Base-by-base conservation (phyloP, 1,140 invertebrate genomes). In the Hylaeus anthracinus region DNA sequence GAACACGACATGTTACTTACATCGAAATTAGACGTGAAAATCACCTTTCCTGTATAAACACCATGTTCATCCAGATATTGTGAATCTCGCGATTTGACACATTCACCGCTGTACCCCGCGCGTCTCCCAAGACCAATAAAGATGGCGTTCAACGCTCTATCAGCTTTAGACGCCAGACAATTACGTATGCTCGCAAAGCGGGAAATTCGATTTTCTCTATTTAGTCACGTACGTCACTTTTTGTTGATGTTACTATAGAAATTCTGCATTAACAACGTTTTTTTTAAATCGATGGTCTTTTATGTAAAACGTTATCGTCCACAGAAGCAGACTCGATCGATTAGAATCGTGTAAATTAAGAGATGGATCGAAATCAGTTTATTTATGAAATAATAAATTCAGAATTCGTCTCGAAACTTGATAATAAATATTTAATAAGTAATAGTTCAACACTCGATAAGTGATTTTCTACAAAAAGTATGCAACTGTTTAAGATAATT, bases 11-110 rank as follows among this genome's bases (percentile, higher is more conserved):
- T 15, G 6, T 41, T 82, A 84, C 82, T 84, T 82, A 84, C 79
- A 39, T 60, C 8, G 39, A n/a, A 60, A 73, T 51, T 0, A 2
- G 1, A 74, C 73, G n/a, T 26, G 61, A 41, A 53, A 60, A 85
- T 85, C 84, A 85, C 75, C 77, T 87, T 72, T 86, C 53, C 45
- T 69, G 84, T 82, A 79, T 86, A 82, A 84, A 55, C 80, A 86
- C 45, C 85, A 87, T 87, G 37, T 78, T 65, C 14, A 51, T 51
- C 10, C 14, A 61, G 14, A 56, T 65, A 53, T 65, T 55, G 12
- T 51, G n/a, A 37, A 60, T 60, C 45, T 12, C 45, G 51, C 58
- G 41, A 45, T 60, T 75, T 72, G 81, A 81, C 72, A 70, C 74
- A 77, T 72, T 70, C 43, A 79, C 75, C 71, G 65, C 55, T 48